These are phyloP conservation scores for Opisthocomus hoazin DNA, from an alignment of 2,113 vertebrate genomes.

Conservation along the genomic window DNA sequence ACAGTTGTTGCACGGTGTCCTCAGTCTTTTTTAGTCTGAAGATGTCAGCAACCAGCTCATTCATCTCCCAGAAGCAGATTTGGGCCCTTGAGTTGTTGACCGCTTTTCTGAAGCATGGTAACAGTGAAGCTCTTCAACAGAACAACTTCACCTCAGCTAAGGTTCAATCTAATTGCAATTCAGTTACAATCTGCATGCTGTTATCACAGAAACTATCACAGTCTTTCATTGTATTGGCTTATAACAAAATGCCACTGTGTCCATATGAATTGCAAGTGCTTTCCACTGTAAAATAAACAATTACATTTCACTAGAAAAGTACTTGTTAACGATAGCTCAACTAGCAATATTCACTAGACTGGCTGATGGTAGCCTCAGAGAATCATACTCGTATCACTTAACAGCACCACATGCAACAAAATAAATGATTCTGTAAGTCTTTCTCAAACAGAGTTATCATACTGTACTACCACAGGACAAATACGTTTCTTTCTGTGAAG, in stretches of 20 bases:
- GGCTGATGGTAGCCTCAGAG: neutral
- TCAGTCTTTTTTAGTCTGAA: neutral
- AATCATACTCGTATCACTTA: neutral
- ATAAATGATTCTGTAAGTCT: neutral
- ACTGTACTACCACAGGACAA: neutral
- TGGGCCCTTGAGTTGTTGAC: neutral
- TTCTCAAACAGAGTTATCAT: neutral
- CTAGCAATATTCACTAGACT: neutral
- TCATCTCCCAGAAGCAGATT: neutral
- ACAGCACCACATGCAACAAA: neutral
- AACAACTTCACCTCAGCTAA: constrained; percentile 14
- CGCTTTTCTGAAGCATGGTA: neutral
- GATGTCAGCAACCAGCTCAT: neutral
- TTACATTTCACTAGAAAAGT: constrained; percentile 1
- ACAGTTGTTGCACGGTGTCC: neutral
- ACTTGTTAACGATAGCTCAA: neutral
- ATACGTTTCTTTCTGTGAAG: neutral
- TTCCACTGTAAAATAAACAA: constrained; percentile 17
- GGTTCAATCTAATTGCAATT: neutral
- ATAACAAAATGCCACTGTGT: constrained; percentile 22
- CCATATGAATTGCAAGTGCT: neutral
- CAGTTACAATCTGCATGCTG: neutral
- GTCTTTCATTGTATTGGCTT: constrained; percentile 8
- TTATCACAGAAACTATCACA: constrained; percentile 11
- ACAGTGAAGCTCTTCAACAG: neutral